These are phyloP conservation scores for Nipponia nippon DNA, from an alignment of 2,113 vertebrate species.

Conservation along the genomic window DNA sequence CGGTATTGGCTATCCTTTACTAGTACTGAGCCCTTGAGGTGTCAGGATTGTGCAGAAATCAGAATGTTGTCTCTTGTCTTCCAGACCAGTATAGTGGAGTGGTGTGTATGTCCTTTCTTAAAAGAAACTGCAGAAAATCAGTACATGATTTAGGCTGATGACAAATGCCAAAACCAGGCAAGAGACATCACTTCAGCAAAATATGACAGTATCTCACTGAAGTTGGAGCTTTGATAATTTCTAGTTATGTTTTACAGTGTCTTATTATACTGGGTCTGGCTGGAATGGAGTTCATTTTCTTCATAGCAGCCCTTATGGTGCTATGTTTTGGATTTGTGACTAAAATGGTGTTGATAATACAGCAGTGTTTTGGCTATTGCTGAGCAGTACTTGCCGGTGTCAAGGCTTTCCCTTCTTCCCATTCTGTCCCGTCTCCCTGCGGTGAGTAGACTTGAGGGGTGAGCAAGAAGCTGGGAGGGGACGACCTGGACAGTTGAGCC, in stretches of 20 bases:
- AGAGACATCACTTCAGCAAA: neutral
- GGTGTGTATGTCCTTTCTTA: neutral
- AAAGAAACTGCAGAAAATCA: neutral
- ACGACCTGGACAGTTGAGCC: neutral
- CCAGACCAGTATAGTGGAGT: fast-evolving
- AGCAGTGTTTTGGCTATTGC: neutral
- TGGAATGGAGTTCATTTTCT: neutral
- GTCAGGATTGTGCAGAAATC: neutral
- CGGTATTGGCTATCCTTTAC: neutral
- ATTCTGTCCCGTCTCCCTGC: fast-evolving
- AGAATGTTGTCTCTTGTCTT: neutral
- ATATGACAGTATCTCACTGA: neutral
- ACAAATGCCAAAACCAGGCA: neutral
- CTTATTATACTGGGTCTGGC: neutral
- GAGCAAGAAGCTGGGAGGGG: neutral
- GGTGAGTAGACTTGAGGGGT: neutral
- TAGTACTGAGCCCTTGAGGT: neutral
- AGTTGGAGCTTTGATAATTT: neutral
- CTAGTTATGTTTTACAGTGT: neutral
- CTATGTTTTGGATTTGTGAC: neutral
- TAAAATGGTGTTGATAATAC: neutral
- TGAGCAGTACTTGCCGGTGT: neutral
- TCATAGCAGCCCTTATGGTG: neutral
- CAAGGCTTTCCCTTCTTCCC: neutral
- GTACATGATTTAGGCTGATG: neutral